Conservation (phyloP, 2,797 vertebrate species). For the Cephalopachus bancanus region DNA sequence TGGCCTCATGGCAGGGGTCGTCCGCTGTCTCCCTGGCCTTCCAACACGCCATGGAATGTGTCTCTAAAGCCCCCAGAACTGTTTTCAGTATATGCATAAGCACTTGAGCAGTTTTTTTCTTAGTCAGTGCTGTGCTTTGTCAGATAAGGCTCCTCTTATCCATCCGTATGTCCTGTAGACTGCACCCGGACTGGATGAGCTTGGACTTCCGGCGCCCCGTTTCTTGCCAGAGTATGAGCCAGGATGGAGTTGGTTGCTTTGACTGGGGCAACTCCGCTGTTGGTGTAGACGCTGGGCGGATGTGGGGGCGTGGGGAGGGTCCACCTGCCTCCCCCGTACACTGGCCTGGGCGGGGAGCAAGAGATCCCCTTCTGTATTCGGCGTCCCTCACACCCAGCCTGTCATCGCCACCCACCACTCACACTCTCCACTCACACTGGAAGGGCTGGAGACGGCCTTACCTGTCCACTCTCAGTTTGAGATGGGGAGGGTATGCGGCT, state of each 20-base stretch:
- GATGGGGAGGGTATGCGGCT: not conserved
- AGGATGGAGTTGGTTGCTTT: rapidly evolving
- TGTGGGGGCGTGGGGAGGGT: not conserved
- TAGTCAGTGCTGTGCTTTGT: not conserved
- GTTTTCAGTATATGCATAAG: too few species aligned
- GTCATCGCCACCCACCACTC: not conserved
- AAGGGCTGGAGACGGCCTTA: not conserved
- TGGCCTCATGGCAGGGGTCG: rapidly evolving
- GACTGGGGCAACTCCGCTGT: not conserved
- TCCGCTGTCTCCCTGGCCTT: not conserved
- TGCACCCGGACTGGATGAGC: too few species aligned
- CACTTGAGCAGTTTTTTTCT: too few species aligned
- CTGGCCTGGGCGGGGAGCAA: too few species aligned
- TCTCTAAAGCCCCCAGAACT: not conserved
- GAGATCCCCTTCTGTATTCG: not conserved
- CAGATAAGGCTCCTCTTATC: rapidly evolving
- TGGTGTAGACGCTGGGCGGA: not conserved
- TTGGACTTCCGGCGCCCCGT: rapidly evolving
- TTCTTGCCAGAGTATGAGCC: not conserved
- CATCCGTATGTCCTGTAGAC: not conserved
- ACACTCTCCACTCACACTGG: not conserved
- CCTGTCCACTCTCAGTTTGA: not conserved
- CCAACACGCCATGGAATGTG: rapidly evolving
- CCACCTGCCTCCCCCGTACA: not conserved
- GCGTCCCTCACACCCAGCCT: not conserved